Evolutionary conservation across 1,140 invertebrate genomes (phyloP), one percentile per base, ranked within the genome.

Genomic region (Pollicipes pollicipes): DNA sequence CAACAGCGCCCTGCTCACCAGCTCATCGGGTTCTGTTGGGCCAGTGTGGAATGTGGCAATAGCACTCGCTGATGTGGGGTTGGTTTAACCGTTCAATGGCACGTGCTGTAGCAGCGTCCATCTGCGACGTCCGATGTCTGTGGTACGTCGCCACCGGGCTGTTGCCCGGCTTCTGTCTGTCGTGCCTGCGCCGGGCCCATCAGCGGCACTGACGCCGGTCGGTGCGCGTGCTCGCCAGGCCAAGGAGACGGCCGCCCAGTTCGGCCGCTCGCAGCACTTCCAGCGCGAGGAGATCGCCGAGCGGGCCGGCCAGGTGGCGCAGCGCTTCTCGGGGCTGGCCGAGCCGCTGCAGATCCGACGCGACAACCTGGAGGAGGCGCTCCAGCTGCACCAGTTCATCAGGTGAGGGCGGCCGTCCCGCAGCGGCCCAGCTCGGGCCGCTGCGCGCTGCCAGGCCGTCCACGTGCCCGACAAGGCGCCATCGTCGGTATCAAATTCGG

Each of bases 401-500:
- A 58, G 45, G 45, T 58, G 13, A 58, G 45, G 6, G 17, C 6
- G 35, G 35, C 35, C 85, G n/a, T 83, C 87, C 91, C 78, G 90
- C n/a, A n/a, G n/a, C n/a, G n/a, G n/a, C n/a, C n/a, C 93, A 95
- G 78, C 79, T 96, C 6, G 90, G 94, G 77, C 93, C 95, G 76
- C n/a, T n/a, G n/a, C n/a, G n/a, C n/a, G 90, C 93, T 0, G 83
- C 88, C n/a, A 82, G 90, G n/a, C 77, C 95, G 28, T 91, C 95
- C 76, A 89, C 93, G 76, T 45, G 10, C n/a, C n/a, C n/a, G n/a
- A n/a, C n/a, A n/a, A n/a, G n/a, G n/a, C n/a, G n/a, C n/a, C n/a
- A n/a, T n/a, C n/a, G n/a, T n/a, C n/a, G n/a, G n/a, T n/a, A n/a
- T n/a, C n/a, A n/a, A n/a, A n/a, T n/a, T n/a, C n/a, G n/a, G n/a